Base-by-base conservation (phyloP, 2,797 vertebrate species). In the Coregonus sp. region DNA sequence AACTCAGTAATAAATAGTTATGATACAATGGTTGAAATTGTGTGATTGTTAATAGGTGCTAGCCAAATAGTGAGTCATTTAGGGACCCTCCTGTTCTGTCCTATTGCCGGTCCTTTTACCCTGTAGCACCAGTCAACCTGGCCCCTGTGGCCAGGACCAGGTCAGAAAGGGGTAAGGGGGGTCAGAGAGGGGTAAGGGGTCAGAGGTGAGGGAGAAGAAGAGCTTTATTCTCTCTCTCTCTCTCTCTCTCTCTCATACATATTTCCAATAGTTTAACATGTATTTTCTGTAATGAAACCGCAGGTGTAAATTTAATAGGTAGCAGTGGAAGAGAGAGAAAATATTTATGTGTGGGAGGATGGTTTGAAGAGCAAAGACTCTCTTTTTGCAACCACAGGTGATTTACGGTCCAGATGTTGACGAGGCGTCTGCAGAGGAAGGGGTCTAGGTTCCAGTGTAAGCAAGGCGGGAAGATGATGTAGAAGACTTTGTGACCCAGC, bases 331-430 rank as follows among this genome's bases (percentile, higher is more conserved):
- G 7, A 25, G 59, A 61, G 9, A 47, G 40, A 47, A 47, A 61
- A 11, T 7, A 61, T 61, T 1, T 56, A 56, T 56, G 52, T 56
- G 52, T 16, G 3, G 16, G 2, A 52, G 56, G 16, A 59, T 6
- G 18, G 56, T n/a, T 59, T 59, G 18, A 59, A 59, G 56, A 18
- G 52, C 4, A 54, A 54, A 54, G 52, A 20, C 1, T 35, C 25
- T 20, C 29, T 65, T 40, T 14, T 37, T 18, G 18, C 4, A 67
- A 4, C 66, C 52, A 72, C 56, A 50, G 5, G 54, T 37, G 9
- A 96, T 96, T 97, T 92, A 99, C 98, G 11, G 94, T 93, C 98
- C 98, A 99, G 87, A 96, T 90, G 83, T 97, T 93, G 89, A 97
- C 85, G 75, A 99, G 94, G 70, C 97, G 96, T 68, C 96, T 93